A percentile compares a stretch with the other conserved stretches of the same genome.
These are phyloP conservation scores for Lepidonotus clava DNA, from an alignment of 2,888 invertebrate species.

Conservation along the genomic window DNA sequence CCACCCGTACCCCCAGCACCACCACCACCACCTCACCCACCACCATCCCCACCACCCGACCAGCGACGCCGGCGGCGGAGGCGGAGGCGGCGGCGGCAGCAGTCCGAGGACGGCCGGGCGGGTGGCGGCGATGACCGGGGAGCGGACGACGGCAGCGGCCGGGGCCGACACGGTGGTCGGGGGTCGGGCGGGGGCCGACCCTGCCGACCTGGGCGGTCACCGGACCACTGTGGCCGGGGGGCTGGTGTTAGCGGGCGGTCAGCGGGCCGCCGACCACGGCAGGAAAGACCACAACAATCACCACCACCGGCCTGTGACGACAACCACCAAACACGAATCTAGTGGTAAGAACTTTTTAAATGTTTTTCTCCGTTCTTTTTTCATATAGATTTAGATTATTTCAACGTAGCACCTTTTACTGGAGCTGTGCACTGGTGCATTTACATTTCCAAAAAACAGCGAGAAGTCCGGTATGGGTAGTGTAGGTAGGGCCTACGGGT, in stretches of 20 bases:
- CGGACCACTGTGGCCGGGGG: neutral
- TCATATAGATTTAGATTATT: too few relatives aligned
- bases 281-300: conserved; percentile 7
- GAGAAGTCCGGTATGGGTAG: too few relatives aligned
- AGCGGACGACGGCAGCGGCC: neutral
- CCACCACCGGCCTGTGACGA: neutral
- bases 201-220: conserved; percentile 6
- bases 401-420: too few relatives aligned
- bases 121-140: neutral
- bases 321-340: conserved; percentile 34
- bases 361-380: neutral
- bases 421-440: too few relatives aligned
- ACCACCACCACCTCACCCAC: neutral
- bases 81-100: neutral
- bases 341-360: conserved; percentile 37
- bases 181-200: neutral
- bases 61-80: too few relatives aligned
- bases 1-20: conserved; percentile 10
- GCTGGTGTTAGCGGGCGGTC: neutral
- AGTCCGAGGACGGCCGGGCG: neutral
- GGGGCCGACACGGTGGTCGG: neutral
- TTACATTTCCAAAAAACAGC: too few relatives aligned
- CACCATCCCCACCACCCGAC: neutral
- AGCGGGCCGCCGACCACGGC: neutral
- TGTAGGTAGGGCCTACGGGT: too few relatives aligned